A percentile compares a stretch with the other conserved stretches of the same genome.
phyloP scores from a whole-genome alignment of 2,888 invertebrate genomes.

The Chaitophorus viminalis region DNA sequence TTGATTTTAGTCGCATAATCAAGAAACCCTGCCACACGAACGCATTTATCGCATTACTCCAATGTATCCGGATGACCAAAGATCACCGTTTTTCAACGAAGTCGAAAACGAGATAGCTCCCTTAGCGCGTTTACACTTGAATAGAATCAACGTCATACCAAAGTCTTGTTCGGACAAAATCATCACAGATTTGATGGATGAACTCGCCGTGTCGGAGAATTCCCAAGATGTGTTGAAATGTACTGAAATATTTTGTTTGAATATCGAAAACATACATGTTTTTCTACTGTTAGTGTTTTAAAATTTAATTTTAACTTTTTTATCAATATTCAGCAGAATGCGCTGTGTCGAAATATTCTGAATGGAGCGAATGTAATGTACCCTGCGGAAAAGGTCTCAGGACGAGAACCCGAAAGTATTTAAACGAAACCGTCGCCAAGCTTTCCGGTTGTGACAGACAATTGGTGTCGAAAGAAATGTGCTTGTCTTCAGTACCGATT shows the following conservation, averaged over 20 bases:
- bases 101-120: constrained; percentile 78
- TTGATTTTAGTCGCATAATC: constrained; percentile 77
- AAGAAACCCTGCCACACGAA: constrained; percentile 81
- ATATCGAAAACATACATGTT: not conserved
- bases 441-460: constrained; percentile 78
- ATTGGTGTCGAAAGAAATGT: constrained; percentile 89
- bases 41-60: constrained; percentile 89
- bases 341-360: constrained; percentile 77
- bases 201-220: constrained; percentile 72
- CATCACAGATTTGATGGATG: constrained; percentile 64
- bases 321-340: constrained; percentile 76
- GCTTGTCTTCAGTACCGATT: constrained; percentile 79
- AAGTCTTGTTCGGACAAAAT: constrained; percentile 66
- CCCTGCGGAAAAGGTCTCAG: constrained; percentile 88
- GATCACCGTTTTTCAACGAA: constrained; percentile 91
- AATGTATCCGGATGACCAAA: constrained; percentile 88
- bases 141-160: constrained; percentile 70
- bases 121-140: constrained; percentile 83
- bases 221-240: constrained; percentile 76
- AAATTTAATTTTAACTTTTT: constrained; percentile 25
- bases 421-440: constrained; percentile 77
- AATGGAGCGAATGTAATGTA: constrained; percentile 85
- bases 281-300: not conserved
- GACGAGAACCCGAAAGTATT: constrained; percentile 80
- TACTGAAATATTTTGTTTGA: constrained; percentile 68